Evolutionary conservation across 2,797 vertebrate genomes (phyloP).

Genomic region (Numenius phaeopus): DNA sequence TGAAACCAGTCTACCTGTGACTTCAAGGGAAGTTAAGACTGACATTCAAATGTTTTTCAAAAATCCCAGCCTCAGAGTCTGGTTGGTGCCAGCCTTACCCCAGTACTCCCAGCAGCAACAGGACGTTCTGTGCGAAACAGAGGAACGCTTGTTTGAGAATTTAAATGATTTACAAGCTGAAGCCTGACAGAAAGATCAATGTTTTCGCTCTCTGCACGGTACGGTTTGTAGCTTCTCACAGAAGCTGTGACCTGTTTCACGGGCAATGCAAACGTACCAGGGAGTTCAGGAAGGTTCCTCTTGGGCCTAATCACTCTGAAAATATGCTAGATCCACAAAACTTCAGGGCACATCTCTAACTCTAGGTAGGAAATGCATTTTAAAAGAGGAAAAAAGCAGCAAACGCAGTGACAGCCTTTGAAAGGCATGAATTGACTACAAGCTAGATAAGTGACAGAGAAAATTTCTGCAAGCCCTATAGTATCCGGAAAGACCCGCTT

Average conservation of each 20-base stretch:
- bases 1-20: neutral
- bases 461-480: neutral
- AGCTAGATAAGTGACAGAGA: neutral
- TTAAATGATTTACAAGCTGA: neutral
- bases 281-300: neutral
- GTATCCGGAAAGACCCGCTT: neutral
- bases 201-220: neutral
- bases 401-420: neutral
- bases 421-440: neutral
- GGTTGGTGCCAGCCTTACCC: neutral
- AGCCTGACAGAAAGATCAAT: neutral
- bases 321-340: neutral
- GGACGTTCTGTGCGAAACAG: neutral
- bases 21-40: neutral
- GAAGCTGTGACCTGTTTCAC: neutral
- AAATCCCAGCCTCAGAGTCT: neutral
- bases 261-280: too few relatives aligned
- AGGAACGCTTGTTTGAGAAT: neutral
- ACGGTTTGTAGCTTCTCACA: neutral
- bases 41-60: neutral
- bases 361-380: neutral
- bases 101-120: neutral
- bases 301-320: neutral
- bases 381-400: neutral
- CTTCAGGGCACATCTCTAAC: neutral